Conservation (phyloP, 2,113 vertebrate genomes). For the Clarias macrocephalus region DNA sequence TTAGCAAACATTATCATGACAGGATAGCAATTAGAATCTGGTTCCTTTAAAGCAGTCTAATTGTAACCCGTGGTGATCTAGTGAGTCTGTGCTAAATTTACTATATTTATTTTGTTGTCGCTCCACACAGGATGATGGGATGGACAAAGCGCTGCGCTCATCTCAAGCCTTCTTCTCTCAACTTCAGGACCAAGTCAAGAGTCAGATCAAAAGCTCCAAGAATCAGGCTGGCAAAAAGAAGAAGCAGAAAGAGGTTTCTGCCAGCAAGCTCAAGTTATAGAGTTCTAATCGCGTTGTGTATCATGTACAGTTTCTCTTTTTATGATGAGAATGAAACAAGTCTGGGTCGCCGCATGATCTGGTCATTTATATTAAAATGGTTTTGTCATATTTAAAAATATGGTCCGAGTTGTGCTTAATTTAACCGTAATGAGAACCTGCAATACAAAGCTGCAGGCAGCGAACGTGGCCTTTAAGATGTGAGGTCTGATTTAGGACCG, state of each 20-base stretch:
- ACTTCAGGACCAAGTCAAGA: constrained; percentile 94
- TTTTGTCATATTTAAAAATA: constrained; percentile 34
- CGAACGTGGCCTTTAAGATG: neutral
- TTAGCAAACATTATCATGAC: neutral
- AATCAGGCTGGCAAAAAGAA: constrained; percentile 76
- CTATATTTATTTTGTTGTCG: constrained; percentile 30
- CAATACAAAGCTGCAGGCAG: neutral
- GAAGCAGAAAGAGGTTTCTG: constrained; percentile 78
- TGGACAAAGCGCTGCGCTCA: constrained; percentile 89
- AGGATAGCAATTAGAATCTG: neutral
- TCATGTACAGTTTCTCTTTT: constrained; percentile 44
- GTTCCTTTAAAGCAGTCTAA: neutral
- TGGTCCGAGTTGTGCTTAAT: neutral
- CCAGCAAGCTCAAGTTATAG: constrained; percentile 88
- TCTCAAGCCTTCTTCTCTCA: constrained; percentile 95
- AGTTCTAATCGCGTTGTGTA: constrained; percentile 26
- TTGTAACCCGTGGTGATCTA: neutral
- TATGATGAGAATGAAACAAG: constrained; percentile 1
- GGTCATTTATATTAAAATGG: constrained; percentile 43
- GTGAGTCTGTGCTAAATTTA: neutral
- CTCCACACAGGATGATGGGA: constrained; percentile 84
- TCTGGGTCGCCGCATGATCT: neutral
- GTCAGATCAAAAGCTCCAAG: constrained; percentile 84
- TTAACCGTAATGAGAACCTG: neutral
- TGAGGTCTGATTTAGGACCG: neutral